phyloP scores from a whole-genome alignment of 2,113 vertebrate genomes.

The human region GRCh38 chr14:83773501-83774000 shows the following conservation, averaged over 20 bases:
- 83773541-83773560: slow-evolving; percentile 48
- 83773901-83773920: not conserved
- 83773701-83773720: not conserved
- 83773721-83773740: not conserved
- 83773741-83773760: not conserved
- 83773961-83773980: not conserved
- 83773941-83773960: not conserved
- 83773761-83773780: not conserved
- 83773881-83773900: not conserved
- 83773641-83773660: slow-evolving; percentile 45
- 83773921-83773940: not conserved
- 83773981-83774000: slow-evolving; percentile 4
- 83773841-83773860: not conserved
- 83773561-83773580: slow-evolving; percentile 66
- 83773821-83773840: not conserved
- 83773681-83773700: not conserved
- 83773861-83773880: slow-evolving; percentile 20
- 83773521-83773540: slow-evolving; percentile 43
- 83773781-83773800: not conserved
- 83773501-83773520: slow-evolving; percentile 47
- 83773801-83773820: not conserved
- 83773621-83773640: not conserved
- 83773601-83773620: slow-evolving; percentile 19
- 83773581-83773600: not conserved
- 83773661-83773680: not conserved